phyloP scores from a whole-genome alignment of 2,113 vertebrate species.

The Platanista minor region DNA sequence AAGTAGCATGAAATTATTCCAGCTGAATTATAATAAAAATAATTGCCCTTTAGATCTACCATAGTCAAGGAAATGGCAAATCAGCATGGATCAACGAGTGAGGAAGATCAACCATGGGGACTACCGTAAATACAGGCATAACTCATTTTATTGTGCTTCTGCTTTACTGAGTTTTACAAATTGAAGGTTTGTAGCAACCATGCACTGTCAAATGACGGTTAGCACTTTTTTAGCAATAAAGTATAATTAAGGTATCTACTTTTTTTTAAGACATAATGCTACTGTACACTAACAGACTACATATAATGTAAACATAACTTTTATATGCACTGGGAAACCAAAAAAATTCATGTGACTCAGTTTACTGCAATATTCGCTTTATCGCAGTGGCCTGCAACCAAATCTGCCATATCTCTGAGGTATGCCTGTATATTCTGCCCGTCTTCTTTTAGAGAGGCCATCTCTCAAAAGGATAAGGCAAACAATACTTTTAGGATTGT shows the following conservation, averaged over 20 bases:
- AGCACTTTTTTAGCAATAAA: background rate
- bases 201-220: background rate
- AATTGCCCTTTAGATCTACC: background rate
- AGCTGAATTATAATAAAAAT: constrained; percentile 7
- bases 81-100: background rate
- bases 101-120: background rate
- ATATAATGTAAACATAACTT: background rate
- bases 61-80: background rate
- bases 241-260: background rate
- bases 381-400: background rate
- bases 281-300: background rate
- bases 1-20: constrained; percentile 9
- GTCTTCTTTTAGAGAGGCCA: background rate
- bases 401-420: background rate
- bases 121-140: background rate
- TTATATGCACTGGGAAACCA: no score
- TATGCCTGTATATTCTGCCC: background rate
- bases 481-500: background rate
- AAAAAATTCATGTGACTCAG: background rate
- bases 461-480: background rate
- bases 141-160: background rate
- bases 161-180: background rate
- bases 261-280: background rate
- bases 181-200: background rate
- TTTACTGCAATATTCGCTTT: background rate